Base-by-base conservation (phyloP, 1,140 invertebrate genomes). In the Armadillidium nasatum region DNA sequence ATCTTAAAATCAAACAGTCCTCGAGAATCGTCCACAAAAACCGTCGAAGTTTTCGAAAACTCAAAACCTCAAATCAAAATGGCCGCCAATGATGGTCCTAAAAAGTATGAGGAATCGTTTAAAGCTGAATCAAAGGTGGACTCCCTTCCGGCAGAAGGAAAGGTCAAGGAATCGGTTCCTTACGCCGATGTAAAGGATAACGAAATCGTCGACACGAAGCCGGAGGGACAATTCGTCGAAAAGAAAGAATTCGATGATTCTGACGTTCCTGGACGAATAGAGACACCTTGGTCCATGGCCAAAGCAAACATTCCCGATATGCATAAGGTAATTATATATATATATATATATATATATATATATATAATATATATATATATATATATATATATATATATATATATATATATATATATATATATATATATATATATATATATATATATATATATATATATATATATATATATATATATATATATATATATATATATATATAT, bases 341-440 rank as follows among this genome's bases (percentile, higher is more conserved):
- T 33, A 33, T 33, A 33, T 33, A 33, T 33, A 33, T 33, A 33
- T 33, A 33, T 33, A 33, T 33, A 33, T 33, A 33, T 33, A 33
- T 33, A 33, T 33, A 33, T 33, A 19, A 9, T 66, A 7, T 10
- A 33, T 33, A 33, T 33, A 33, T n/a, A 68, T 68, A 22, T 22
- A 21, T 22, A 19, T 7, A 22, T 23, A 10, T 10, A 10, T 15
- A 21, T 21, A 22, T 15, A 33, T 33, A 43, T 67, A 68, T 74
- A 67, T 68, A 45, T 67, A 44, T 68, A 43, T 22, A 73, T 60
- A 60, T 60, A 73, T 60, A 73, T 23, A 72, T 22, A 19, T 73
- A 73, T 73, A 73, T 73, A 73, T 73, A 54, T 66, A 54, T 73
- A 60, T 73, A 23, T 54, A 73, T 73, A 54, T 60, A 73, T 73